Evolutionary conservation across 2,888 invertebrate genomes (phyloP).

Genomic region (Eurytoma californica): DNA sequence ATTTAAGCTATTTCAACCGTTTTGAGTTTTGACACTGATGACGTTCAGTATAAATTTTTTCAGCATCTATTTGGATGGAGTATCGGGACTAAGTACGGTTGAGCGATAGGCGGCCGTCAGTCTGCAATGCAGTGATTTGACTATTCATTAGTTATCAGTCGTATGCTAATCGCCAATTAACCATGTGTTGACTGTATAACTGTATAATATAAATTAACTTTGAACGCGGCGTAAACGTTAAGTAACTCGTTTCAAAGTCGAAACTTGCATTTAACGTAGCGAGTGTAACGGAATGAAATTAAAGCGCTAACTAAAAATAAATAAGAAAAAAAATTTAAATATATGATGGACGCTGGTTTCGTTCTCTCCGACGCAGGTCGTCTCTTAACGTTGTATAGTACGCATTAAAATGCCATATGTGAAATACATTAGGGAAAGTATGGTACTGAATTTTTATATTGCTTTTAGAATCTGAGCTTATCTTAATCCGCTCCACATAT

Average conservation of each 20-base stretch:
- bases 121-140: conserved; percentile 65
- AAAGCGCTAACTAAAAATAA: not conserved
- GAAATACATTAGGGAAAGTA: not conserved
- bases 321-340: conserved; percentile 13
- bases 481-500: not conserved
- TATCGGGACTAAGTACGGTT: conserved; percentile 20
- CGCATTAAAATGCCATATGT: conserved; percentile 12
- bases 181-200: conserved; percentile 12
- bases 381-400: conserved; percentile 50
- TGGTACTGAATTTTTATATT: conserved; percentile 13
- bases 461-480: not conserved
- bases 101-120: conserved; percentile 35
- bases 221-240: not conserved
- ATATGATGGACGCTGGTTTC: conserved; percentile 63
- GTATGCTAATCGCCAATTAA: conserved; percentile 8
- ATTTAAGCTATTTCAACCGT: no score
- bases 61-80: not conserved
- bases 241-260: conserved; percentile 14
- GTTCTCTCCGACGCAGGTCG: conserved; percentile 65
- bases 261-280: not conserved
- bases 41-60: not conserved
- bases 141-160: conserved; percentile 58
- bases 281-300: no score
- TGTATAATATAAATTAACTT: not conserved
- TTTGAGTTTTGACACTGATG: no score